phyloP scores from a whole-genome alignment of 2,113 vertebrate genomes.

The Seriola dumerili region DNA sequence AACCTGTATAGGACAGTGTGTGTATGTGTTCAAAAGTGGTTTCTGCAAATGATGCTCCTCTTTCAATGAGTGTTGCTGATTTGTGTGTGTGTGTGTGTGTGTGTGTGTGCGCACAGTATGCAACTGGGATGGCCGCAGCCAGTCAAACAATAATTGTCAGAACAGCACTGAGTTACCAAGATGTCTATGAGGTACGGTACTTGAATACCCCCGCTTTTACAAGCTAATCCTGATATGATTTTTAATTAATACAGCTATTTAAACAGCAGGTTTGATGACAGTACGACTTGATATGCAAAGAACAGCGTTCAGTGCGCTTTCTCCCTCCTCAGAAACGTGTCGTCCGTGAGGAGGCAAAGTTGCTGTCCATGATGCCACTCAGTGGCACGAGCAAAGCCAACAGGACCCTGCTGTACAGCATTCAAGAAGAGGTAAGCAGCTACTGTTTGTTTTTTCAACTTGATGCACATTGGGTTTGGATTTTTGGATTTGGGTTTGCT shows the following conservation, averaged over 20 bases:
- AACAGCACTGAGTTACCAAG: slow-evolving; percentile 77
- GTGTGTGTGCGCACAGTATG: slow-evolving; percentile 65
- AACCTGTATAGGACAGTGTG: background rate
- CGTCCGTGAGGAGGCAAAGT: slow-evolving; percentile 68
- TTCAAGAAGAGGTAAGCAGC: slow-evolving; percentile 74
- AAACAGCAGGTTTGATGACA: background rate
- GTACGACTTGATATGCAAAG: background rate
- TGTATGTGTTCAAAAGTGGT: background rate
- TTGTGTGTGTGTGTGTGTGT: slow-evolving; percentile 30
- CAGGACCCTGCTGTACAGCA: slow-evolving; percentile 77
- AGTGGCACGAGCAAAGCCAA: slow-evolving; percentile 72
- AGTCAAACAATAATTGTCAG: slow-evolving; percentile 80
- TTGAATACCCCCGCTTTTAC: background rate
- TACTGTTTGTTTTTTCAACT: background rate
- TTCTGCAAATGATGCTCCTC: background rate
- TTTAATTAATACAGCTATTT: background rate
- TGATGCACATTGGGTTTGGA: background rate
- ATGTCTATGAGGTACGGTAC: slow-evolving; percentile 75
- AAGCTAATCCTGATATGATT: background rate
- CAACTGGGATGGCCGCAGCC: slow-evolving; percentile 78
- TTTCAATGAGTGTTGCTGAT: background rate
- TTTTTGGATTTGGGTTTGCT: background rate
- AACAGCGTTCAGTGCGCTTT: background rate
- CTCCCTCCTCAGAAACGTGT: slow-evolving; percentile 69
- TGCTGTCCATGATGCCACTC: slow-evolving; percentile 79